Evolutionary conservation across 2,888 invertebrate species (phyloP), one percentile per base, ranked within the genome.

Genomic region (Lepidochrysops patricia): DNA sequence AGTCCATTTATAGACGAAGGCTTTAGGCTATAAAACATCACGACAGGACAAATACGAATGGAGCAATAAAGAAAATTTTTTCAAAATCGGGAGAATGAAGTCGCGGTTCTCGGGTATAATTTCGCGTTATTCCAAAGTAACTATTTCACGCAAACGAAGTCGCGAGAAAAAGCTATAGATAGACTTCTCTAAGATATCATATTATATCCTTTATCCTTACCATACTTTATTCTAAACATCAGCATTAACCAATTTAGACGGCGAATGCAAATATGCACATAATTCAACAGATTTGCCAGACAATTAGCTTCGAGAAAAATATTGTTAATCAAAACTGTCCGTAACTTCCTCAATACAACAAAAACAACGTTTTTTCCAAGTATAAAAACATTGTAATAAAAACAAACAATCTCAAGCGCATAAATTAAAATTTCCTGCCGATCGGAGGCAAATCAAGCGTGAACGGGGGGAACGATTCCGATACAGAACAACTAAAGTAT

Each of bases 341-440:
- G 78, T 74, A 75, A 80, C 80, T 84, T 85, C 84, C 82, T 80
- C 75, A 71, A 77, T 76, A 74, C 71, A 74, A 74, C 72, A 70
- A 73, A 76, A 68, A 64, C 66, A 72, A 65, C 70, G 72, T 77
- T 83, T 80, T 81, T 83, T 81, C 72, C 72, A 61, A 57, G 60
- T 62, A 73, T 73, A 84, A 82, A 84, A 87, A 84, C 75, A 70
- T 66, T 73, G 75, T 76, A 71, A 82, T 78, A 86, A 87, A 87
- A 87, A 86, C 82, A 85, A 84, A 86, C 80, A 84, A 80, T 82
- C 80, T 82, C 73, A 73, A 75, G 77, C 76, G 82, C 82, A 84
- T 85, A 89, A 88, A 89, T 87, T 86, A 86, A 88, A 86, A 87
- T 89, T 83, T 87, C 88, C 87, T 75, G 74, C 71, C 76, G 79